These are phyloP conservation scores for Eumacrocentrus americanus DNA, from an alignment of 2,888 invertebrate genomes.

Conservation along the genomic window DNA sequence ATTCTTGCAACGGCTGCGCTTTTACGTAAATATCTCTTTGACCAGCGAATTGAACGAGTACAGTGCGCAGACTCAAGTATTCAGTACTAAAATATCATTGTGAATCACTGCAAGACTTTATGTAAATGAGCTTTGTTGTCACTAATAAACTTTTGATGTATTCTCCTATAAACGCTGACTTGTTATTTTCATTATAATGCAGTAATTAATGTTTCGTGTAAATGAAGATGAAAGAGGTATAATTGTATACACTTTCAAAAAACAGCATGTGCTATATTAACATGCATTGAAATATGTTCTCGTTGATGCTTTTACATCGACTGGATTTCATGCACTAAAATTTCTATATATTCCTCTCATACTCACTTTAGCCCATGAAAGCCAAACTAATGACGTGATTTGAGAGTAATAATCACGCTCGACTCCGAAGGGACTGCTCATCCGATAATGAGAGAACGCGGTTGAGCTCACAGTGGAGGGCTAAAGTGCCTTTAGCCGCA, in stretches of 20 bases:
- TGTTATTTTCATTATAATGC: neutral
- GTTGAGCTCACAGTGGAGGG: neutral
- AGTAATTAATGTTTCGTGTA: neutral
- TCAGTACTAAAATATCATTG: too few relatives aligned
- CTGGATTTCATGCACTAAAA: too few relatives aligned
- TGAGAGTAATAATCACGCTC: constrained; percentile 6
- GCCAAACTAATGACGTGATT: neutral
- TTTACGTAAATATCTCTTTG: neutral
- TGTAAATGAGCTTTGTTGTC: too few relatives aligned
- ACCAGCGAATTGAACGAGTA: neutral
- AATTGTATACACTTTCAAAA: neutral
- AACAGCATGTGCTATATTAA: neutral
- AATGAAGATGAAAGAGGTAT: neutral
- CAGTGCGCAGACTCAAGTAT: too few relatives aligned
- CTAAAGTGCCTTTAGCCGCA: constrained; percentile 7
- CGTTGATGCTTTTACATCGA: neutral
- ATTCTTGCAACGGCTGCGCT: constrained; percentile 37
- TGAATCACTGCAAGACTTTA: too few relatives aligned
- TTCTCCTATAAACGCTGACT: neutral
- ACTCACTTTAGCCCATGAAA: neutral
- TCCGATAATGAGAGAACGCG: constrained; percentile 11
- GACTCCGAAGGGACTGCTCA: neutral
- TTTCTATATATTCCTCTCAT: neutral
- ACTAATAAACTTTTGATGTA: too few relatives aligned
- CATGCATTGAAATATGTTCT: neutral